Conservation (phyloP, 2,113 vertebrate genomes). For the Syngnathus typhle region DNA sequence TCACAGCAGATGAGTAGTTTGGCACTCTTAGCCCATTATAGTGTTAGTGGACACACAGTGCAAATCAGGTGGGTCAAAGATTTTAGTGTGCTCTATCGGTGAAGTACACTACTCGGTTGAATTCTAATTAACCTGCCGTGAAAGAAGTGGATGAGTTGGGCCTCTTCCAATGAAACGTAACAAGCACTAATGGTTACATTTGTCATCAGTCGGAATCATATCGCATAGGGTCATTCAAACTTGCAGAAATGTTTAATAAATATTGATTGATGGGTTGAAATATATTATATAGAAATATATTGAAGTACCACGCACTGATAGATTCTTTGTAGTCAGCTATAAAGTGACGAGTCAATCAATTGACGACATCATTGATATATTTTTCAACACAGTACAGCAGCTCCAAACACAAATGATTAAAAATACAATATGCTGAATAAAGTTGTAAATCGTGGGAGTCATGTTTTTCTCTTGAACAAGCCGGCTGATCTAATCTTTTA, state of each 20-base stretch:
- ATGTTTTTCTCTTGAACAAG: too few species aligned
- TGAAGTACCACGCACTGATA: background rate
- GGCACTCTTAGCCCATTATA: conserved; percentile 65
- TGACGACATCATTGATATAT: background rate
- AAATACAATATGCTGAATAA: too few species aligned
- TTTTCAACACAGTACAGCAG: background rate
- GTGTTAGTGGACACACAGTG: conserved; percentile 63
- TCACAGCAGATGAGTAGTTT: conserved; percentile 63
- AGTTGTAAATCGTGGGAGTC: too few species aligned
- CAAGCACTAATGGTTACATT: conserved; percentile 55
- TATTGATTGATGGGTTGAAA: background rate
- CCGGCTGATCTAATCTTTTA: too few species aligned
- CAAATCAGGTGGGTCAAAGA: conserved; percentile 66
- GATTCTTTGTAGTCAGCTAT: background rate
- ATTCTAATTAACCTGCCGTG: conserved; percentile 67
- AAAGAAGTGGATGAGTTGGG: conserved; percentile 51
- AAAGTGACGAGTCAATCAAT: background rate
- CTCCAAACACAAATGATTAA: background rate
- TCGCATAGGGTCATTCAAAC: conserved; percentile 7
- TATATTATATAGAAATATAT: too few species aligned
- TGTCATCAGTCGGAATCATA: conserved; percentile 18
- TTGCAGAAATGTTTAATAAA: background rate
- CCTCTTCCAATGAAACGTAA: conserved; percentile 51
- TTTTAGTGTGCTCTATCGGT: conserved; percentile 65
- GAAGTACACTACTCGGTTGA: conserved; percentile 63